These are phyloP conservation scores for Polyommatus iphigenia DNA, from an alignment of 2,888 invertebrate species.

Conservation along the genomic window DNA sequence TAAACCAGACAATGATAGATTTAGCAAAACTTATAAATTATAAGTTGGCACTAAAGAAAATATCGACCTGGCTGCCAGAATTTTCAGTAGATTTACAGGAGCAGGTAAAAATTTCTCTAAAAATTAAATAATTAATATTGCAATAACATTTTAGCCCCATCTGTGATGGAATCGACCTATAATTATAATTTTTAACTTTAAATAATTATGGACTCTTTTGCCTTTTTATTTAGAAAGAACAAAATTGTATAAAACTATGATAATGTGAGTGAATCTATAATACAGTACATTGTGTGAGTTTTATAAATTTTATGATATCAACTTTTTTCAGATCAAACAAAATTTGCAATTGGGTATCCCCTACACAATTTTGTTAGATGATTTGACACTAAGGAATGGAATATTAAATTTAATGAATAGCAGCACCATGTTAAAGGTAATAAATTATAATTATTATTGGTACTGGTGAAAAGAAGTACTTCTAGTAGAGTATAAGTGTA, in stretches of 20 bases:
- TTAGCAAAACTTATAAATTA: slow-evolving; percentile 55
- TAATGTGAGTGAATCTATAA: too few relatives aligned
- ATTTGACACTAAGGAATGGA: slow-evolving; percentile 85
- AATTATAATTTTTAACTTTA: too few relatives aligned
- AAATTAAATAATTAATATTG: background rate
- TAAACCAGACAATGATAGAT: slow-evolving; percentile 49
- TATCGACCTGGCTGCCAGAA: slow-evolving; percentile 60
- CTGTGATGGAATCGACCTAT: background rate
- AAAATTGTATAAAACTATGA: too few relatives aligned
- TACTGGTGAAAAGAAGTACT: too few relatives aligned
- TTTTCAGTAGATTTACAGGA: slow-evolving; percentile 52
- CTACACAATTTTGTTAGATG: slow-evolving; percentile 85
- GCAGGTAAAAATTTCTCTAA: slow-evolving; percentile 51
- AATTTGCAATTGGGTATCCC: slow-evolving; percentile 83
- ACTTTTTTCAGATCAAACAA: slow-evolving; percentile 55
- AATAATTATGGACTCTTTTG: too few relatives aligned
- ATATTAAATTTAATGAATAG: slow-evolving; percentile 83
- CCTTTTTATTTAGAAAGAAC: too few relatives aligned
- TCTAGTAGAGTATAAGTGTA: too few relatives aligned
- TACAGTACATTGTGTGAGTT: too few relatives aligned
- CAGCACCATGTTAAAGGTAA: slow-evolving; percentile 84
- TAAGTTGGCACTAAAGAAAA: slow-evolving; percentile 52
- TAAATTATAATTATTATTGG: slow-evolving; percentile 23
- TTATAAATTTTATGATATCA: too few relatives aligned
- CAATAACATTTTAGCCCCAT: background rate